Percentiles rank a stretch among this genome's conserved stretches.
Evolutionary conservation across 2,888 invertebrate genomes (phyloP).

Genomic region (Agriopis marginaria): DNA sequence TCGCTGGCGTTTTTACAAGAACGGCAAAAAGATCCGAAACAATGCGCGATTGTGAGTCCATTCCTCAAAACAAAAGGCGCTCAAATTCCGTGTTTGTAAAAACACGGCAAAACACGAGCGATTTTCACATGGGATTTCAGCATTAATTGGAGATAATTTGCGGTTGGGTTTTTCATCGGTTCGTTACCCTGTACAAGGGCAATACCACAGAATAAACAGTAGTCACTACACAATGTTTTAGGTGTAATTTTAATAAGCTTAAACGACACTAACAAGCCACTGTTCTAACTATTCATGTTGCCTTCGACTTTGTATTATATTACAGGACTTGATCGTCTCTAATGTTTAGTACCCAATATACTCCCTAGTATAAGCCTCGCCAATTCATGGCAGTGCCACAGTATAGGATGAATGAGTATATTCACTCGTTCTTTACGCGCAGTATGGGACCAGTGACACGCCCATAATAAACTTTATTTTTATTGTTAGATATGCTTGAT

Average conservation of each 20-base stretch:
- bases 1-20: slow-evolving; percentile 22
- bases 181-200: slow-evolving; percentile 17
- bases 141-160: slow-evolving; percentile 39
- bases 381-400: slow-evolving; percentile 87
- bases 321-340: not conserved
- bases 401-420: slow-evolving; percentile 95
- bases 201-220: slow-evolving; percentile 1
- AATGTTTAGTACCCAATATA: slow-evolving; percentile 35
- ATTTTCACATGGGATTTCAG: slow-evolving; percentile 43
- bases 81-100: slow-evolving; percentile 53
- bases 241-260: too few species aligned
- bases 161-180: slow-evolving; percentile 28
- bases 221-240: not conserved
- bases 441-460: slow-evolving; percentile 96
- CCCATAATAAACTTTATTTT: slow-evolving; percentile 89
- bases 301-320: too few species aligned
- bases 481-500: too few species aligned
- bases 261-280: not conserved
- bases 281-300: too few species aligned
- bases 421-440: slow-evolving; percentile 97
- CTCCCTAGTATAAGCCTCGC: slow-evolving; percentile 89
- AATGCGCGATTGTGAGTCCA: slow-evolving; percentile 52
- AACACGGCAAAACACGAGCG: slow-evolving; percentile 37
- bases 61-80: slow-evolving; percentile 57
- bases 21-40: slow-evolving; percentile 47